Evolutionary conservation across 2,113 vertebrate species (phyloP).

Genomic region (Meriones unguiculatus): DNA sequence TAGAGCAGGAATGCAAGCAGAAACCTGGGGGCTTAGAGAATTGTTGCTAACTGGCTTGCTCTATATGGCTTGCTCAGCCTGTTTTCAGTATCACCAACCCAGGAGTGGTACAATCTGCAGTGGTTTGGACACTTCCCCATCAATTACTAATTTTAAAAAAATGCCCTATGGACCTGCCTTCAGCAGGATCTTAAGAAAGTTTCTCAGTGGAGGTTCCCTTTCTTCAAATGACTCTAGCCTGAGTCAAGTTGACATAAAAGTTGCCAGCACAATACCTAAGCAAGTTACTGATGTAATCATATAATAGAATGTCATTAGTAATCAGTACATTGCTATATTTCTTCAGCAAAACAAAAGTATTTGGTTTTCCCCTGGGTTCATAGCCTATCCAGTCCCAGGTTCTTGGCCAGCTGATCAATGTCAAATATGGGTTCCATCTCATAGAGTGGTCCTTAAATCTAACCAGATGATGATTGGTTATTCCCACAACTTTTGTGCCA

Average conservation of each 20-base stretch:
- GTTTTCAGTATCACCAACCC: not conserved
- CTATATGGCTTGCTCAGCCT: not conserved
- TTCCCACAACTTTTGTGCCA: not conserved
- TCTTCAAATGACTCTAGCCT: not conserved
- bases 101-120: not conserved
- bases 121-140: not conserved
- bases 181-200: not conserved
- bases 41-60: not conserved
- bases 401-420: not conserved
- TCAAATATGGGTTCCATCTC: not conserved
- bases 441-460: not conserved
- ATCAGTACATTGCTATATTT: not conserved
- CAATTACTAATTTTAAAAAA: not conserved
- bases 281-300: too few relatives aligned
- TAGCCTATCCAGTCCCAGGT: not conserved
- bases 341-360: not conserved
- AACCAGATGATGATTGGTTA: not conserved
- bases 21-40: not conserved
- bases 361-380: not conserved
- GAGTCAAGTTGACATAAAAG: not conserved
- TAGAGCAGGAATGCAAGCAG: not conserved
- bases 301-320: too few relatives aligned
- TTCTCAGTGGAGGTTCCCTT: not conserved
- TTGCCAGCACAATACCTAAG: not conserved
- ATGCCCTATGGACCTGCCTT: not conserved